phyloP scores from a whole-genome alignment of 2,797 vertebrate species.

The Hippocampus kuda region DNA sequence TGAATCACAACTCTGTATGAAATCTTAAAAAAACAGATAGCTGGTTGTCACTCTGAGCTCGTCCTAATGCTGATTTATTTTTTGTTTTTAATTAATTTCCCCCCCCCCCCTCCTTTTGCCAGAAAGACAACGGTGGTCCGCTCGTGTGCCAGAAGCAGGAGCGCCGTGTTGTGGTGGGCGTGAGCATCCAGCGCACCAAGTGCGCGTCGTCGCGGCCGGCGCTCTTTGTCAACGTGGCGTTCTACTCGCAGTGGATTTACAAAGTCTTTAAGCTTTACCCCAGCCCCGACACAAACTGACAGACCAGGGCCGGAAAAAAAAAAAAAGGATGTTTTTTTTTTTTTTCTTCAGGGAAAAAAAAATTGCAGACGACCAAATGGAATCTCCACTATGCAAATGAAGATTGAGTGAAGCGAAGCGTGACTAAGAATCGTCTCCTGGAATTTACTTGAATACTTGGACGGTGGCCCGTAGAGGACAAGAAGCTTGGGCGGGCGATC shows the following conservation, averaged over 20 bases:
- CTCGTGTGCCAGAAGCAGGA: conserved; percentile 87
- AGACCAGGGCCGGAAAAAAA: background rate
- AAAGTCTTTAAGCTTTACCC: conserved; percentile 80
- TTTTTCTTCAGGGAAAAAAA: conserved; percentile 9
- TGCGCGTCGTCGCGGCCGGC: conserved; percentile 84
- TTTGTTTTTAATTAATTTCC: background rate
- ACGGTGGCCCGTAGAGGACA: background rate
- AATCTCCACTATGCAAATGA: background rate
- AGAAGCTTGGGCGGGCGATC: background rate
- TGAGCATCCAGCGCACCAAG: conserved; percentile 89
- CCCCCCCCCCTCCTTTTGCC: conserved; percentile 5
- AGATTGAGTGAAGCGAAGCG: conserved; percentile 22
- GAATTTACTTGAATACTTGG: conserved; percentile 66
- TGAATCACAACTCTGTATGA: no score
- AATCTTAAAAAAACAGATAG: no score
- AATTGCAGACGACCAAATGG: background rate
- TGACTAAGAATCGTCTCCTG: conserved; percentile 60
- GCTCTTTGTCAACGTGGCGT: conserved; percentile 88
- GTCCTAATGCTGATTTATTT: no score
- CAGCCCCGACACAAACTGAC: conserved; percentile 53
- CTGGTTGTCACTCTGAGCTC: no score
- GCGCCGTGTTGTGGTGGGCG: conserved; percentile 82
- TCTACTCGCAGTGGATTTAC: conserved; percentile 94
- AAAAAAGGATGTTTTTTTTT: conserved; percentile 9
- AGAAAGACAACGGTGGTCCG: conserved; percentile 91